Evolutionary conservation across 2,113 vertebrate genomes (phyloP).

Genomic region (Siniperca chuatsi): DNA sequence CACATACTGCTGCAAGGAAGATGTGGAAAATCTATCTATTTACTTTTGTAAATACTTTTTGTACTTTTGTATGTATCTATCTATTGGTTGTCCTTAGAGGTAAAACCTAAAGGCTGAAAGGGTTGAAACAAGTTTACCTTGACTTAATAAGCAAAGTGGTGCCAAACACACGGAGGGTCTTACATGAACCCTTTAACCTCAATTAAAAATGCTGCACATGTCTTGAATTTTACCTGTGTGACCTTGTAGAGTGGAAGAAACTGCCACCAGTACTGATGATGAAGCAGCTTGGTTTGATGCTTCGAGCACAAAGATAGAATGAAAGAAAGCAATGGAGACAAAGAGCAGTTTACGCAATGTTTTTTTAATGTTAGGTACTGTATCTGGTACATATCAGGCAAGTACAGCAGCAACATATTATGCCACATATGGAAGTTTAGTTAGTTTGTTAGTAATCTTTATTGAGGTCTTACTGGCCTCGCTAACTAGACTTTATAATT

Average conservation of each 20-base stretch:
- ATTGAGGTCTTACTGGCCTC: not conserved
- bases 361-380: not conserved
- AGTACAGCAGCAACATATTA: not conserved
- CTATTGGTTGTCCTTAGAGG: not conserved
- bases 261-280: not conserved
- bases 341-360: rapidly evolving
- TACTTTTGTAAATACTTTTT: too few species aligned
- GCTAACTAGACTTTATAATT: too few species aligned
- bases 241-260: conserved; percentile 13
- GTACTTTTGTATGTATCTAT: not conserved
- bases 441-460: not conserved
- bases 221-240: not conserved
- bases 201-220: not conserved
- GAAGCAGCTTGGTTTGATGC: not conserved
- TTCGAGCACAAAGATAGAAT: not conserved
- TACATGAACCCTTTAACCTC: not conserved
- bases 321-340: not conserved
- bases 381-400: not conserved
- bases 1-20: not conserved
- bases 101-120: not conserved
- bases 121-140: not conserved
- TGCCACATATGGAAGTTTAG: not conserved
- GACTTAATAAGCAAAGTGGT: not conserved
- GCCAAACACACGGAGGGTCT: not conserved
- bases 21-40: not conserved